These are phyloP conservation scores for Macrotrachela quadricornifera DNA, from an alignment of 1,140 invertebrate genomes.

Conservation along the genomic window DNA sequence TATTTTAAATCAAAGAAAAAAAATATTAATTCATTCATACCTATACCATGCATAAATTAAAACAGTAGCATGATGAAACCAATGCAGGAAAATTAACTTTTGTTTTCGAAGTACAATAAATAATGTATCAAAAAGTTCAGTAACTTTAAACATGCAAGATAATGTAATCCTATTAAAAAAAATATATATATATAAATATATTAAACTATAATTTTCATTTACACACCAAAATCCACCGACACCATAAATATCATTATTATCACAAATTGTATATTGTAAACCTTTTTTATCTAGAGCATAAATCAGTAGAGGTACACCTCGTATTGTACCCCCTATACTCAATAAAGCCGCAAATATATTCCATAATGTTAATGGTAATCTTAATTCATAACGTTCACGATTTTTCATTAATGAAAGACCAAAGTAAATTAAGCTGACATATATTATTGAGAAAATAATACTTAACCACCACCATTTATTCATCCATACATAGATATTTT, in stretches of 20 bases:
- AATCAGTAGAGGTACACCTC: constrained; percentile 42
- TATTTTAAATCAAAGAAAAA: too few species aligned
- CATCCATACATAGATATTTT: constrained; percentile 48
- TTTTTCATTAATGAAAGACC: constrained; percentile 76
- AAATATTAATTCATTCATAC: too few species aligned
- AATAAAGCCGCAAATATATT: constrained; percentile 72
- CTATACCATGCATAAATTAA: constrained; percentile 73
- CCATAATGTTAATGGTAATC: constrained; percentile 64
- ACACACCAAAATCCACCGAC: constrained; percentile 45
- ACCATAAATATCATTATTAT: constrained; percentile 30
- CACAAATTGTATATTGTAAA: constrained; percentile 75
- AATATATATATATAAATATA: too few species aligned
- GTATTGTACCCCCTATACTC: constrained; percentile 66
- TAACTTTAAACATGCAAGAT: constrained; percentile 76
- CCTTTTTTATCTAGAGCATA: constrained; percentile 64
- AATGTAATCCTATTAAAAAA: constrained; percentile 11
- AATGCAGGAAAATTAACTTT: constrained; percentile 88
- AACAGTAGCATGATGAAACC: constrained; percentile 49
- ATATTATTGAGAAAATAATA: constrained; percentile 50
- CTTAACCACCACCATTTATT: constrained; percentile 74
- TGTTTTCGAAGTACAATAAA: constrained; percentile 89
- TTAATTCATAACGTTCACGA: constrained; percentile 60
- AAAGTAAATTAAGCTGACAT: constrained; percentile 76
- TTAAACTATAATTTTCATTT: too few species aligned
- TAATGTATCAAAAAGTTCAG: constrained; percentile 83